phyloP scores from a whole-genome alignment of 35 echinoderm and acorn worm species.

The Apostichopus japonicus region DNA sequence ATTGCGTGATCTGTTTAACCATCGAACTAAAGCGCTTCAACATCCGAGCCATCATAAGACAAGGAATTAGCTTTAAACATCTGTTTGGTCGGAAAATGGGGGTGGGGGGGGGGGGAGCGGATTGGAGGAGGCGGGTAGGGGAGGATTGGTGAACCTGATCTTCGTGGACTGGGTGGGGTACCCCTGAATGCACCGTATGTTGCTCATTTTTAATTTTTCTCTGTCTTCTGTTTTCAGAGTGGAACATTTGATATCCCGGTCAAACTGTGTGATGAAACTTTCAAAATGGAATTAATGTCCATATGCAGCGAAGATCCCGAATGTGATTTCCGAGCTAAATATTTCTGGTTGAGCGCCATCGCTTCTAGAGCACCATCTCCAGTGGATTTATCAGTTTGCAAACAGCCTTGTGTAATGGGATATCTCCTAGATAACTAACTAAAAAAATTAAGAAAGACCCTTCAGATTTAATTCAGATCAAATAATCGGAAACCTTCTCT shows the following conservation, averaged over 20 bases:
- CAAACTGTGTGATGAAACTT: constrained; percentile 51
- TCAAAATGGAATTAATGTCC: constrained; percentile 54
- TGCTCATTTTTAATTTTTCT: no score
- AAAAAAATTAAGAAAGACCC: not conserved
- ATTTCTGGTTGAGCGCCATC: constrained; percentile 62
- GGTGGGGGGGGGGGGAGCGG: no score
- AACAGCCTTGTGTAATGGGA: constrained; percentile 44
- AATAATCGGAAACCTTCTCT: not conserved
- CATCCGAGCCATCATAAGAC: no score
- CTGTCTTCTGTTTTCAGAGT: constrained; percentile 19
- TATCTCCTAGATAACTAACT: constrained; percentile 46
- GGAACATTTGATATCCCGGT: constrained; percentile 51
- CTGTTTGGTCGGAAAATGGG: no score
- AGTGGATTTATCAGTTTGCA: not conserved
- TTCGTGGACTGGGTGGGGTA: no score
- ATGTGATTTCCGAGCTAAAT: constrained; percentile 56
- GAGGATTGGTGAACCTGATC: no score
- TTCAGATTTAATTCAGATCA: not conserved
- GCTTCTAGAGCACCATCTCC: constrained; percentile 7
- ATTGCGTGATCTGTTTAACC: no score
- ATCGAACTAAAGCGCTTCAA: no score
- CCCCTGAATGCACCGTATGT: no score
- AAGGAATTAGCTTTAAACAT: no score
- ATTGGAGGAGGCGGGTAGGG: no score
- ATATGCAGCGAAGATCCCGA: constrained; percentile 50